A percentile compares a stretch with the other conserved stretches of the same genome.
These are phyloP conservation scores for Zaprionus taronus DNA, from an alignment of 1,140 invertebrate species.

Conservation along the genomic window DNA sequence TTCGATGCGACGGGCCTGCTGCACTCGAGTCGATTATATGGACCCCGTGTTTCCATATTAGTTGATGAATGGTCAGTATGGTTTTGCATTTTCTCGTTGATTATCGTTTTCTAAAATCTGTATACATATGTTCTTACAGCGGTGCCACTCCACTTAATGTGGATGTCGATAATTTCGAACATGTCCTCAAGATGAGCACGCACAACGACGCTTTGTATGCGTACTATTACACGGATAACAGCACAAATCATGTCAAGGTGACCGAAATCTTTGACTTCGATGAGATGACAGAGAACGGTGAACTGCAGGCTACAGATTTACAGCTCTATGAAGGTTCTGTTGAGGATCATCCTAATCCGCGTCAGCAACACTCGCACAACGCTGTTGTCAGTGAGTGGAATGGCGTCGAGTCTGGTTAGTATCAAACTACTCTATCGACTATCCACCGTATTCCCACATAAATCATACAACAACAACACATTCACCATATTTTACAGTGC, in stretches of 20 bases:
- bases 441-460: background rate
- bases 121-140: conserved; percentile 14
- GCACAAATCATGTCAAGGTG: conserved; percentile 92
- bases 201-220: conserved; percentile 95
- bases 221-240: conserved; percentile 95
- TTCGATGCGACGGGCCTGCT: conserved; percentile 79
- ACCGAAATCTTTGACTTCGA: conserved; percentile 90
- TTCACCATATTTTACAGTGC: conserved; percentile 60
- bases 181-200: conserved; percentile 92
- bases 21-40: conserved; percentile 76
- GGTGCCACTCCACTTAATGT: conserved; percentile 56
- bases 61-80: conserved; percentile 75
- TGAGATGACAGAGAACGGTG: conserved; percentile 85
- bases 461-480: conserved; percentile 7
- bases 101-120: background rate
- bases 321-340: conserved; percentile 63
- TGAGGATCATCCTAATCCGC: conserved; percentile 63
- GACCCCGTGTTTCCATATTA: conserved; percentile 77
- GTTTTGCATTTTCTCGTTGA: conserved; percentile 55
- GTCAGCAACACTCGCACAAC: conserved; percentile 52
- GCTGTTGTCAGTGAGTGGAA: conserved; percentile 81
- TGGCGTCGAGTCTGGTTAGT: conserved; percentile 81
- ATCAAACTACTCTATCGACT: background rate
- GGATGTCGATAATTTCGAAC: conserved; percentile 72
- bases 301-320: conserved; percentile 59